Conservation (phyloP, 1,140 invertebrate species). For the Maconellicoccus hirsutus region DNA sequence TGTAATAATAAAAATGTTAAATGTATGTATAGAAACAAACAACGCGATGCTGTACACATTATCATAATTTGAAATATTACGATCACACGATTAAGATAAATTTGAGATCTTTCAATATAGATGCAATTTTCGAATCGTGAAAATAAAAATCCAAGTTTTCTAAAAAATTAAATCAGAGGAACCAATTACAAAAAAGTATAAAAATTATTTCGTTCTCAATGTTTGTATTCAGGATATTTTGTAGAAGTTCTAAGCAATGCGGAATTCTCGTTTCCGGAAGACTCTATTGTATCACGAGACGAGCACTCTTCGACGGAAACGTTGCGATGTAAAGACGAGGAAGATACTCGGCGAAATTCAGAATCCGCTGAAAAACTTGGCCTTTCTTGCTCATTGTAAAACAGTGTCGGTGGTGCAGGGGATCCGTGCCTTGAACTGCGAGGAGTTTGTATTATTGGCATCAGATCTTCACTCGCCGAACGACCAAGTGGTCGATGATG, state of each 20-base stretch:
- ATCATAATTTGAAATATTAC: neutral
- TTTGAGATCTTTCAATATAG: neutral
- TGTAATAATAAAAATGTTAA: neutral
- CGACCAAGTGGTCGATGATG: conserved; percentile 11
- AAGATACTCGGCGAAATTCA: conserved; percentile 10
- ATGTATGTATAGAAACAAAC: neutral
- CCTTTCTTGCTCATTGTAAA: conserved; percentile 3
- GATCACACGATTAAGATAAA: neutral
- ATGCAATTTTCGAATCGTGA: neutral
- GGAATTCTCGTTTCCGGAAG: conserved; percentile 22
- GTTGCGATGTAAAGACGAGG: conserved; percentile 18
- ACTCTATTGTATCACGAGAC: conserved; percentile 23
- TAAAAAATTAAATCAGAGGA: neutral
- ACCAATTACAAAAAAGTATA: conserved; percentile 4
- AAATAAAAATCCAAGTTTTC: neutral
- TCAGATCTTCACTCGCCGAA: conserved; percentile 19
- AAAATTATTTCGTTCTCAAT: neutral
- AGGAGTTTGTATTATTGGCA: conserved; percentile 15
- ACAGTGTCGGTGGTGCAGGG: neutral
- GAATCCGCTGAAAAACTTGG: neutral
- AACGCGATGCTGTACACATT: neutral
- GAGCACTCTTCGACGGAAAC: conserved; percentile 16
- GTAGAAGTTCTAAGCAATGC: conserved; percentile 5
- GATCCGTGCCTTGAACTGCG: neutral
- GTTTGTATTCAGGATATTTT: conserved; percentile 24